Evolutionary conservation across 2,113 vertebrate species (phyloP), one percentile per base, ranked within the genome.

Genomic region (Thalassoma bifasciatum): DNA sequence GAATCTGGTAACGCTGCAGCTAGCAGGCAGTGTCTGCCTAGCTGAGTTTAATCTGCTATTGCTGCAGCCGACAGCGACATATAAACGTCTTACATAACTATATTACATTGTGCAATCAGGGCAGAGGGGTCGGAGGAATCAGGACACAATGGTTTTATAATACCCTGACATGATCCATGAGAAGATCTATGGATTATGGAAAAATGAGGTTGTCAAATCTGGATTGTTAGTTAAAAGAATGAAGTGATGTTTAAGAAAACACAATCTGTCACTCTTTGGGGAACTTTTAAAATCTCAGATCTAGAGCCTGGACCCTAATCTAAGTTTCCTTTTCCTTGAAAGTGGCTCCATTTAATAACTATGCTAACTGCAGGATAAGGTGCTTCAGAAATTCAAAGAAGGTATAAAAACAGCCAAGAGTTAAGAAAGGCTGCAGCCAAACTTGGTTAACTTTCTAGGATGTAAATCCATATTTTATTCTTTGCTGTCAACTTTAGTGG

Each of bases 61-160:
- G 71, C 78, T 72, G 81, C 34, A 62, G 79, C 83, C 73, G 75
- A 80, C 50, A 79, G 88, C 88, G 87, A 84, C 85, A 90, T 83
- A 81, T 85, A 69, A 83, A 79, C 24, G 72, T 61, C 87, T 93
- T 92, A 79, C 82, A 84, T 92, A 93, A 93, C 87, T 74, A 81
- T 72, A 80, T 88, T 85, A 76, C 78, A 87, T 91, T 90, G 86
- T 91, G 88, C 85, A 92, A 92, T 79, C 79, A 75, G 76, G 77
- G 77, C 76, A 89, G 52, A 67, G 68, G 84, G 85, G 81, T 77
- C 78, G 75, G 58, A 82, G 54, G 80, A 90, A 86, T 85, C 57
- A 84, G 88, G 84, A 89, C 86, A 86, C 77, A 89, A 82, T 73
- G 78, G 62, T 85, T 91, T 91, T 84, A 75, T 76, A 82, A 89